A percentile compares a stretch with the other conserved stretches of the same genome.
phyloP scores from a whole-genome alignment of 2,888 invertebrate genomes.

The Dryadula phaetusa region DNA sequence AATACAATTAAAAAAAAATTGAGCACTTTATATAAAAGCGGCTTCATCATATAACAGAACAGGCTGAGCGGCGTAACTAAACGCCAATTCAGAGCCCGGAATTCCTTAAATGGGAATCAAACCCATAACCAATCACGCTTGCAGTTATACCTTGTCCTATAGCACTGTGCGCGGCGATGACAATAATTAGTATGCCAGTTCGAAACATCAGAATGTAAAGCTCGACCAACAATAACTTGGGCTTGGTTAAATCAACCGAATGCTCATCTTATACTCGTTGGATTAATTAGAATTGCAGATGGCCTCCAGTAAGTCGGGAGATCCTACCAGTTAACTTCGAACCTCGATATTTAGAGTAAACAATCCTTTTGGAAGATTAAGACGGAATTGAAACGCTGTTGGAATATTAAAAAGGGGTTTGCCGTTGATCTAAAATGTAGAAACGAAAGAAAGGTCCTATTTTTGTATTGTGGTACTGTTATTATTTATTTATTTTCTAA shows the following conservation, averaged over 20 bases:
- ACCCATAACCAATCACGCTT: too few species aligned
- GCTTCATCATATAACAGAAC: too few species aligned
- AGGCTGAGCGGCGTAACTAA: too few species aligned
- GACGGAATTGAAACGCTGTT: constrained; percentile 66
- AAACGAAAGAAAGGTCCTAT: not conserved
- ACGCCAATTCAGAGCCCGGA: too few species aligned
- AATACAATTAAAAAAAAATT: too few species aligned
- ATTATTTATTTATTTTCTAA: not conserved
- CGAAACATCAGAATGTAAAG: constrained; percentile 75
- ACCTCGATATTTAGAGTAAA: constrained; percentile 80
- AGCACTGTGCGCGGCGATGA: too few species aligned
- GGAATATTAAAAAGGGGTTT: constrained; percentile 76
- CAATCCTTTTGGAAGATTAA: constrained; percentile 80
- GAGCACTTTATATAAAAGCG: too few species aligned
- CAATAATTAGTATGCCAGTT: constrained; percentile 50
- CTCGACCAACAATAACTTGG: constrained; percentile 64
- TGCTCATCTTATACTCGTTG: constrained; percentile 69
- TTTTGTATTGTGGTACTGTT: not conserved
- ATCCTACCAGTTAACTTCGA: constrained; percentile 76
- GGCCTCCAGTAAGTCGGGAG: constrained; percentile 62
- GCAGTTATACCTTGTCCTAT: too few species aligned
- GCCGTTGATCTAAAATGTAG: constrained; percentile 52
- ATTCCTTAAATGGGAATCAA: too few species aligned
- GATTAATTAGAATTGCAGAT: constrained; percentile 83
- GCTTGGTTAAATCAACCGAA: constrained; percentile 66